These are phyloP conservation scores for Aethina tumida DNA, from an alignment of 1,140 invertebrate genomes.

Conservation along the genomic window DNA sequence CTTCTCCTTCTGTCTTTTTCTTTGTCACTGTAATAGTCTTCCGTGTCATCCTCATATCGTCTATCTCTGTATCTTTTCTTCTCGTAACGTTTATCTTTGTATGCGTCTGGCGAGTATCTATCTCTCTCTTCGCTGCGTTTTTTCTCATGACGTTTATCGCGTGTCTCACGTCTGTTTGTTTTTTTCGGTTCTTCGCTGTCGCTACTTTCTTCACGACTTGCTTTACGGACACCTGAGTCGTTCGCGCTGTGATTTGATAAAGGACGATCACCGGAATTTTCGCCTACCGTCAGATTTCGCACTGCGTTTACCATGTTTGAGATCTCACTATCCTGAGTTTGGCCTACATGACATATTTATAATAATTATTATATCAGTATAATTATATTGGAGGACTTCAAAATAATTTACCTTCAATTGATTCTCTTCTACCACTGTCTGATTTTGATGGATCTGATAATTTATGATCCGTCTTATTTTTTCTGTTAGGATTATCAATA, in stretches of 20 bases:
- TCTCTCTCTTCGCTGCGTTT: slow-evolving; percentile 17
- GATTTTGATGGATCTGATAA: background rate
- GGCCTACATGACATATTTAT: slow-evolving; percentile 6
- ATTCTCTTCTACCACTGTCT: slow-evolving; percentile 8
- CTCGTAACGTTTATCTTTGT: slow-evolving; percentile 11
- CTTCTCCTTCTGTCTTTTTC: slow-evolving; percentile 27
- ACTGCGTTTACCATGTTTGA: slow-evolving; percentile 20
- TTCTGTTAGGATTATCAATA: background rate
- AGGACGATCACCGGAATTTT: slow-evolving; percentile 25
- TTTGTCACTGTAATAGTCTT: slow-evolving; percentile 33
- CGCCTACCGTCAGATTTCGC: slow-evolving; percentile 27
- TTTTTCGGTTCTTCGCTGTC: slow-evolving; percentile 29
- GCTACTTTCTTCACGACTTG: slow-evolving; percentile 27
- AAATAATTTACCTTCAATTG: slow-evolving; percentile 6
- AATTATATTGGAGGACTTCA: background rate
- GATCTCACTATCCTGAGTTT: slow-evolving; percentile 17
- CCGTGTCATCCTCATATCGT: slow-evolving; percentile 33
- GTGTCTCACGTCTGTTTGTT: slow-evolving; percentile 15
- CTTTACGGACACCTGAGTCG: slow-evolving; percentile 8
- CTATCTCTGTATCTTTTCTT: slow-evolving; percentile 19
- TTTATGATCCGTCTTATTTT: slow-evolving; percentile 1
- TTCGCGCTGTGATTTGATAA: slow-evolving; percentile 16
- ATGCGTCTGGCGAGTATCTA: slow-evolving; percentile 15
- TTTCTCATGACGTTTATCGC: slow-evolving; percentile 15
- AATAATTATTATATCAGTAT: background rate